phyloP scores from a whole-genome alignment of 1,140 invertebrate species.

The Drosophila lacteicornis region DNA sequence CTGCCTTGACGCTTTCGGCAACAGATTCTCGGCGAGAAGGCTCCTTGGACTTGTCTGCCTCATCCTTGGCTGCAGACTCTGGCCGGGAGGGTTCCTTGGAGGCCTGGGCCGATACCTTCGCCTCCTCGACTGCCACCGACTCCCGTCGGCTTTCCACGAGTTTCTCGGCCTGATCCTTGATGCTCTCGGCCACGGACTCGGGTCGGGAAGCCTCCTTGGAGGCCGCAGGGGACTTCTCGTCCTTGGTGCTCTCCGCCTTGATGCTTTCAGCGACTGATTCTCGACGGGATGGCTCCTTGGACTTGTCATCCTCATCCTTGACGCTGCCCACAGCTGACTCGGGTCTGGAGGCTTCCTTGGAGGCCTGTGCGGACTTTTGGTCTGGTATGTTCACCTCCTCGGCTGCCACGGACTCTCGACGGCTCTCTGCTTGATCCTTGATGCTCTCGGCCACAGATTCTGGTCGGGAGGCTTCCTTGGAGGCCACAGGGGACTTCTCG shows the following conservation, averaged over 20 bases:
- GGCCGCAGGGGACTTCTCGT: not conserved
- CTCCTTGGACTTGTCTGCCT: slow-evolving; percentile 9
- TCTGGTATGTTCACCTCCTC: not conserved
- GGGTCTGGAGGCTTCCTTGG: slow-evolving; percentile 37
- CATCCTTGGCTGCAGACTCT: slow-evolving; percentile 31
- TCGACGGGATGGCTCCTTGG: slow-evolving; percentile 19
- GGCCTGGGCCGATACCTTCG: not conserved
- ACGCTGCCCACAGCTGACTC: slow-evolving; percentile 33
- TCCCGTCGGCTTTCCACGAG: slow-evolving; percentile 11
- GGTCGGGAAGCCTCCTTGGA: slow-evolving; percentile 9
- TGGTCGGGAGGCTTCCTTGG: slow-evolving; percentile 23
- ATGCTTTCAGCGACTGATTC: slow-evolving; percentile 32
- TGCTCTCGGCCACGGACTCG: slow-evolving; percentile 17
- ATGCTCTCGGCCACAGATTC: slow-evolving; percentile 27
- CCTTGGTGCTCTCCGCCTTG: slow-evolving; percentile 31
- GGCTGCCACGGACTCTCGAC: slow-evolving; percentile 25
- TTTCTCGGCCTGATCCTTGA: slow-evolving; percentile 18
- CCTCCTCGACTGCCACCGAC: slow-evolving; percentile 21
- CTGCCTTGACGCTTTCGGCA: slow-evolving; percentile 34
- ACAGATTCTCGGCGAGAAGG: slow-evolving; percentile 28
- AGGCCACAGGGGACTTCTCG: slow-evolving; percentile 23
- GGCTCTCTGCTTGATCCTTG: slow-evolving; percentile 26
- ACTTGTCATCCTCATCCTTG: slow-evolving; percentile 45
- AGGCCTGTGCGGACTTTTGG: slow-evolving; percentile 6
- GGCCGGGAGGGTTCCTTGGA: slow-evolving; percentile 41